These are phyloP conservation scores for Callithrix jacchus DNA, from an alignment of 2,113 vertebrate genomes.

Conservation along the genomic window DNA sequence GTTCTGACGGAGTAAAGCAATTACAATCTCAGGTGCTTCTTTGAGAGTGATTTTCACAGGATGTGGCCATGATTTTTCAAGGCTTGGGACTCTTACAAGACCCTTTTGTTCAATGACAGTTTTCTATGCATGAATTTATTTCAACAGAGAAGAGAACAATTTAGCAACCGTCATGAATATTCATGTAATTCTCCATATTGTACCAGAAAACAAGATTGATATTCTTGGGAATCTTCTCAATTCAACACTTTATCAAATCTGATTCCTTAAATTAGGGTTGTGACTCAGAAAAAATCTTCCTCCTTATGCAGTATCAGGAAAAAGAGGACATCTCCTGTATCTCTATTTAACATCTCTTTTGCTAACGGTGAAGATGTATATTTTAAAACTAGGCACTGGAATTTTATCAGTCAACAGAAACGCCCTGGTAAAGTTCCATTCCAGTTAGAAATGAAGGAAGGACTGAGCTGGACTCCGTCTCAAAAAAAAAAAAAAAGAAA, in stretches of 20 bases:
- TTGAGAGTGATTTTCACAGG: background rate
- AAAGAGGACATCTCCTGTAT: background rate
- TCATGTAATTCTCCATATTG: background rate
- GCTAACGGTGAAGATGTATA: background rate
- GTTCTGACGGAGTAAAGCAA: background rate
- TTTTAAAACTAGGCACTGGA: background rate
- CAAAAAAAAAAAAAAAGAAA: too few species aligned
- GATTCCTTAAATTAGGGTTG: background rate
- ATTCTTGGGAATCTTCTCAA: background rate
- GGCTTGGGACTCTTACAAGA: background rate
- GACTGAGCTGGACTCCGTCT: too few species aligned
- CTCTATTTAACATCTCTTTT: background rate
- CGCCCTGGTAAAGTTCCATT: background rate
- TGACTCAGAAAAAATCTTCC: slow-evolving; percentile 8
- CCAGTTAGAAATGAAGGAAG: background rate
- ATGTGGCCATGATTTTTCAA: background rate
- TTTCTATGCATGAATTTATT: background rate
- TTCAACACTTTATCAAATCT: background rate
- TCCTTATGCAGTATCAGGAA: background rate
- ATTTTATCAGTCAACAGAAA: background rate
- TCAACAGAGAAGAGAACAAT: background rate
- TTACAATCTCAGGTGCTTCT: background rate
- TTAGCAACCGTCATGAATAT: slow-evolving; percentile 1
- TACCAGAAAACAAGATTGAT: slow-evolving; percentile 28
- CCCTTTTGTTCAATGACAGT: background rate